Conservation (phyloP, 2,113 vertebrate species). For the Bungarus multicinctus region DNA sequence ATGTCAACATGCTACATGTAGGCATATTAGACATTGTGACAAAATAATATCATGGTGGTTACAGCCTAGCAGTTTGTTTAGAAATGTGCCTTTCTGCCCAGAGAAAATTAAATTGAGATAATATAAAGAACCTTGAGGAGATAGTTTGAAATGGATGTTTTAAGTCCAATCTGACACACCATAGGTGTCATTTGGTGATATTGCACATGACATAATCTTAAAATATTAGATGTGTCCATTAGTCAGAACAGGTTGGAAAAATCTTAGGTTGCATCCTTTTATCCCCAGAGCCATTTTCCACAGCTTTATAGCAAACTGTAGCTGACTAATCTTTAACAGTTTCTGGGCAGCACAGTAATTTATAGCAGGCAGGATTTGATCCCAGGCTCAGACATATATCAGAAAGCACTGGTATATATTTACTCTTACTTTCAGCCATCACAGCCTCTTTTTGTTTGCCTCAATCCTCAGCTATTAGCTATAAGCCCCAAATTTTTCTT, state of each 20-base stretch:
- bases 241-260: background rate
- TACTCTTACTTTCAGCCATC: background rate
- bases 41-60: background rate
- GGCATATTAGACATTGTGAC: background rate
- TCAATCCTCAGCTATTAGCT: background rate
- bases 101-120: background rate
- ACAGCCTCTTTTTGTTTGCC: background rate
- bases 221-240: background rate
- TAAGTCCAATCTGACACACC: background rate
- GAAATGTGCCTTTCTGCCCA: background rate
- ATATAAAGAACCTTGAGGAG: background rate
- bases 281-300: background rate
- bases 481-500: background rate
- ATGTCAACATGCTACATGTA: background rate
- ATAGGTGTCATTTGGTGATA: background rate
- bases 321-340: background rate
- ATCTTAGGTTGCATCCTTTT: background rate
- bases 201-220: background rate
- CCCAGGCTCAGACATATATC: background rate
- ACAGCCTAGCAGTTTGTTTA: background rate
- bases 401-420: background rate
- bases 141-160: background rate
- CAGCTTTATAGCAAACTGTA: background rate
- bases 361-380: background rate
- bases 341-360: background rate